Conservation (phyloP, 2,797 vertebrate genomes). For the Karalla daura region DNA sequence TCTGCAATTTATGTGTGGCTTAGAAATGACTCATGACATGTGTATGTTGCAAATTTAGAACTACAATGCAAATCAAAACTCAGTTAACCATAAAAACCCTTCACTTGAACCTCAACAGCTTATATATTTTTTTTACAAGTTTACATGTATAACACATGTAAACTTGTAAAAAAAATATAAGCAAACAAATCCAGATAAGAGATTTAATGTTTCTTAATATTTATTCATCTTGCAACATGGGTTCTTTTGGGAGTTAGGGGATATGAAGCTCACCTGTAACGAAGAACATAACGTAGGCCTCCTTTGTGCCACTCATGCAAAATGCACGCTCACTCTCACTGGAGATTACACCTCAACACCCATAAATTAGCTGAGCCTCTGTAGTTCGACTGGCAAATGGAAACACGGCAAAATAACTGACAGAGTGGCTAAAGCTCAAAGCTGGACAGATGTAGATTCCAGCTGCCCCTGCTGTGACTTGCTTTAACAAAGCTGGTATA, state of each 20-base stretch:
- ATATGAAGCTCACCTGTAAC: no score
- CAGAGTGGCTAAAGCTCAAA: not conserved
- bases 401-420: not conserved
- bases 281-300: not conserved
- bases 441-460: not conserved
- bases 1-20: not conserved
- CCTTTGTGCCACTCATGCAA: not conserved
- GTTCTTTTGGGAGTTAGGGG: no score
- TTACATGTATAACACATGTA: no score
- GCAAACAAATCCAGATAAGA: no score
- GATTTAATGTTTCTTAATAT: no score
- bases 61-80: not conserved
- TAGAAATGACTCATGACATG: not conserved
- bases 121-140: not conserved
- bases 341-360: not conserved
- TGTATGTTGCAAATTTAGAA: not conserved
- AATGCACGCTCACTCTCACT: not conserved
- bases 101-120: not conserved
- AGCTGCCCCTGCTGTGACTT: not conserved
- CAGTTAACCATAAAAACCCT: not conserved
- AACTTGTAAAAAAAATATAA: no score
- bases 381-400: not conserved
- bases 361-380: not conserved
- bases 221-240: no score
- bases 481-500: not conserved